A percentile compares a stretch with the other conserved stretches of the same genome.
phyloP scores from a whole-genome alignment of 2,113 vertebrate genomes.

The Nanger granti region DNA sequence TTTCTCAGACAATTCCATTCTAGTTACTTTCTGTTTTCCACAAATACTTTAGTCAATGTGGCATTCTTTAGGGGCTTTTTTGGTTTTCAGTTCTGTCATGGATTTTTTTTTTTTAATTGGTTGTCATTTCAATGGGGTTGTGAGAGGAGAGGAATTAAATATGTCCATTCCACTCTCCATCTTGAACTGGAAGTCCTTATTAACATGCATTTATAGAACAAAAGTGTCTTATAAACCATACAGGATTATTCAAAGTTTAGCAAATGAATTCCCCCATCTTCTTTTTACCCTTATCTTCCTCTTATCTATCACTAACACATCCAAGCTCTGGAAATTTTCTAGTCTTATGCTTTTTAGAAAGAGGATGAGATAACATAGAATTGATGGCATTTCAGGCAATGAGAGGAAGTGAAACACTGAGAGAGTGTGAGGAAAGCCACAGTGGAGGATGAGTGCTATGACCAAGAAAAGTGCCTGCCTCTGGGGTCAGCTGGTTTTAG shows the following conservation, averaged over 20 bases:
- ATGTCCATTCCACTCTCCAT: background rate
- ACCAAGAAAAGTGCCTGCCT: background rate
- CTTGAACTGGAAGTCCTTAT: conserved; percentile 26
- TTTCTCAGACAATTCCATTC: background rate
- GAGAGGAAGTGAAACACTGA: background rate
- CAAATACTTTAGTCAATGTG: background rate
- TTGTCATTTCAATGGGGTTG: background rate
- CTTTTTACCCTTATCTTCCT: background rate
- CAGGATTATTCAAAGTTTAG: background rate
- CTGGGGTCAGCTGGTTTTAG: background rate
- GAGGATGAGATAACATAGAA: background rate
- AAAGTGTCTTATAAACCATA: background rate
- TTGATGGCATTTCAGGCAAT: background rate
- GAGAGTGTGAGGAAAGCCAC: background rate
- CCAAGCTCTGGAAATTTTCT: background rate
- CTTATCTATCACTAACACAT: background rate
- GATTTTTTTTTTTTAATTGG: background rate
- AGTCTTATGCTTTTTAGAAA: background rate
- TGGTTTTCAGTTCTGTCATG: background rate
- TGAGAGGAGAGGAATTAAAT: conserved; percentile 12
- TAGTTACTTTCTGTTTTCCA: conserved; percentile 14
- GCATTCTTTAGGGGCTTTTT: background rate
- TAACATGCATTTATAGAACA: background rate
- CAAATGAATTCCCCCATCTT: background rate
- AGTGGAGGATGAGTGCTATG: background rate